Conservation (phyloP, 2,113 vertebrate species). For the Clarias macrocephalus region DNA sequence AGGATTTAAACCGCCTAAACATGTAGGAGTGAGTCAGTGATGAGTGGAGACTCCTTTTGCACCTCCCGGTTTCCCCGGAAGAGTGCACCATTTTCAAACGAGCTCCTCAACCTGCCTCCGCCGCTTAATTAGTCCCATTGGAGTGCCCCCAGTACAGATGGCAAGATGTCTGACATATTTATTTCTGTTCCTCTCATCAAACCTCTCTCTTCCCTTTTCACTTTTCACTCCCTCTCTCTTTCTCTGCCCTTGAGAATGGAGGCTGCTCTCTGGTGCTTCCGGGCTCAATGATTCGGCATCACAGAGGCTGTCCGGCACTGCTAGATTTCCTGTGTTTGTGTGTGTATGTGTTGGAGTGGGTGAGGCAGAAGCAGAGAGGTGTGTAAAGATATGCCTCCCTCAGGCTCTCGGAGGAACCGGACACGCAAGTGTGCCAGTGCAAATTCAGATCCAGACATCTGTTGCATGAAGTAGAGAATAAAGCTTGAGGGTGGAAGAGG, state of each 20-base stretch:
- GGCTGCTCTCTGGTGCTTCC: conserved; percentile 34
- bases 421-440: conserved; percentile 35
- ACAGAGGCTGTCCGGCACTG: conserved; percentile 21
- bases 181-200: conserved; percentile 50
- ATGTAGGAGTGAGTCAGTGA: conserved; percentile 43
- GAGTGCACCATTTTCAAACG: conserved; percentile 47
- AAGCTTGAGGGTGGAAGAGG: conserved; percentile 14
- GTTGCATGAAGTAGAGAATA: conserved; percentile 47
- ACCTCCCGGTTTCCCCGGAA: conserved; percentile 48
- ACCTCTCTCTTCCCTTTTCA: conserved; percentile 42
- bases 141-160: conserved; percentile 54
- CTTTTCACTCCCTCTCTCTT: conserved; percentile 46
- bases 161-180: conserved; percentile 57
- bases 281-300: conserved; percentile 34
- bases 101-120: conserved; percentile 41
- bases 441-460: conserved; percentile 51
- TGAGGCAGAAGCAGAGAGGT: conserved; percentile 23
- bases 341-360: conserved; percentile 16
- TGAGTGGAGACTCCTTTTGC: conserved; percentile 35
- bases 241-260: conserved; percentile 34
- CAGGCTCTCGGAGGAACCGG: conserved; percentile 22
- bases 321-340: conserved; percentile 35
- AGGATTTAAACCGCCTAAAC: conserved; percentile 43
- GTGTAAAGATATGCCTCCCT: conserved; percentile 18
- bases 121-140: conserved; percentile 59